These are phyloP conservation scores for Coenobita brevimanus DNA, from an alignment of 1,140 invertebrate genomes.

Conservation along the genomic window DNA sequence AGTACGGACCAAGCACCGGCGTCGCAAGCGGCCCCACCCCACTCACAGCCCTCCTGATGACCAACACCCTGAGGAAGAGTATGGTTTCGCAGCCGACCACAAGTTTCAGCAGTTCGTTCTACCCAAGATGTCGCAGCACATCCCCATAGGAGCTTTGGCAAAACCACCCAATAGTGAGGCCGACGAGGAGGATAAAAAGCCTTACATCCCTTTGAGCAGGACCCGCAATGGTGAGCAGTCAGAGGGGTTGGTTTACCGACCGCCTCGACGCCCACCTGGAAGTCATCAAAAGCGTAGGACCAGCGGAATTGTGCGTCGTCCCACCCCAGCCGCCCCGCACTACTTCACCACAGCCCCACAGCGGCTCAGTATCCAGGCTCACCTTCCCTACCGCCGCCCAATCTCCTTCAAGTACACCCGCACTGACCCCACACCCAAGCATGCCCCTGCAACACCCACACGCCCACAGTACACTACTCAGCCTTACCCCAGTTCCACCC, in stretches of 20 bases:
- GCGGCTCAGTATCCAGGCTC: constrained; percentile 42
- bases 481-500: neutral
- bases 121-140: constrained; percentile 1
- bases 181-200: neutral
- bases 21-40: neutral
- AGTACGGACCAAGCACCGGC: constrained; percentile 41
- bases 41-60: neutral
- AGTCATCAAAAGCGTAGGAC: constrained; percentile 33
- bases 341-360: constrained; percentile 42
- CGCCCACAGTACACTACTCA: neutral
- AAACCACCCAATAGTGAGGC: neutral
- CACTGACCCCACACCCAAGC: neutral
- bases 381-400: constrained; percentile 61
- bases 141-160: constrained; percentile 35
- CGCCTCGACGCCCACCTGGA: constrained; percentile 40
- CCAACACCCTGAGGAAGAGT: neutral
- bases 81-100: constrained; percentile 35
- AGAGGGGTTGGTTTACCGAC: constrained; percentile 40
- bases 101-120: constrained; percentile 27
- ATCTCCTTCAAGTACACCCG: constrained; percentile 63
- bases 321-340: constrained; percentile 20
- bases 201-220: constrained; percentile 44
- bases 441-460: neutral
- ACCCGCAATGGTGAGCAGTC: constrained; percentile 1
- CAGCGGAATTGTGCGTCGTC: constrained; percentile 26